Evolutionary conservation across 2,888 invertebrate genomes (phyloP).

Genomic region (Trypoxylon attenuatum): DNA sequence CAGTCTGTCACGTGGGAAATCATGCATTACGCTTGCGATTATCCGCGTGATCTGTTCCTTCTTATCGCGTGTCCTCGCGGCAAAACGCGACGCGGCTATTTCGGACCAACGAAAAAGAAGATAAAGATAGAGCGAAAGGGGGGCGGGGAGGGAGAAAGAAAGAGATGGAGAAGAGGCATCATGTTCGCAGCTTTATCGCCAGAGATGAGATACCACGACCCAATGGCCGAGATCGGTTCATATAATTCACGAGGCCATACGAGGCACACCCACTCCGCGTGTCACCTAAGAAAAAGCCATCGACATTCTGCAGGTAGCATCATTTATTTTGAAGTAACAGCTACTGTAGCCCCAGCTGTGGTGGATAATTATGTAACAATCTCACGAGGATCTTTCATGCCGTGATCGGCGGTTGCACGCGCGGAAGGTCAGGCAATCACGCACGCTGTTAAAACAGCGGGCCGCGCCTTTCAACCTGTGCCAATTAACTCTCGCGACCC

Average conservation of each 20-base stretch:
- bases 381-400: constrained; percentile 14
- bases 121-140: too few relatives aligned
- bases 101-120: too few relatives aligned
- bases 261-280: constrained; percentile 45
- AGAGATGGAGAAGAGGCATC: not conserved
- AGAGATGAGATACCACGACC: too few relatives aligned
- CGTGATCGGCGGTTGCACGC: constrained; percentile 5
- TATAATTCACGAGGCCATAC: not conserved
- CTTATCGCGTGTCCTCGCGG: not conserved
- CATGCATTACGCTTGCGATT: constrained; percentile 39
- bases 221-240: not conserved
- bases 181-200: not conserved
- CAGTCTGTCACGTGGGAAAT: constrained; percentile 51
- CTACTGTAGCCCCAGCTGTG: too few relatives aligned
- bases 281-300: constrained; percentile 19
- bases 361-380: constrained; percentile 42
- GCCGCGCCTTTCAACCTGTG: constrained; percentile 22
- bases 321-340: not conserved
- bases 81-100: constrained; percentile 9
- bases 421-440: constrained; percentile 23
- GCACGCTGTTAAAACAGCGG: not conserved
- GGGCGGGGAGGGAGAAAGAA: too few relatives aligned
- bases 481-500: constrained; percentile 4
- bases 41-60: not conserved
- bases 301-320: not conserved